Percentiles rank a stretch among this genome's conserved stretches.
phyloP scores from a whole-genome alignment of 2,797 vertebrate genomes.

The Taeniopygia guttata region DNA sequence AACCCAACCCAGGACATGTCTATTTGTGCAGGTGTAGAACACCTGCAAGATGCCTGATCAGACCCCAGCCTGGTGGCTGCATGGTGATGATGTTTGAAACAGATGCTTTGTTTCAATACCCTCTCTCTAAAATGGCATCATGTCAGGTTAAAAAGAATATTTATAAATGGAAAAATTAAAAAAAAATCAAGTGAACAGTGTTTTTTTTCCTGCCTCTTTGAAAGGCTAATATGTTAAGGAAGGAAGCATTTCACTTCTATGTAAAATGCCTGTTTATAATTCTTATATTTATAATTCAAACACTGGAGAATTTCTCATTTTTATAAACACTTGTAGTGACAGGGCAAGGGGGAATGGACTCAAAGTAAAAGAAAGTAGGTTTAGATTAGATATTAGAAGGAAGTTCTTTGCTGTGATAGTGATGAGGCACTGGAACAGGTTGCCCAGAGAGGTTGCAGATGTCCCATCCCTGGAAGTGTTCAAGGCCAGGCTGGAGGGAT shows the following conservation, averaged over 20 bases:
- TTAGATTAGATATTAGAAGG: not conserved
- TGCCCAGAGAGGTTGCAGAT: not conserved
- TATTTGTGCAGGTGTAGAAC: not conserved
- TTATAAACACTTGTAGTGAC: not conserved
- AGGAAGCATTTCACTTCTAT: not conserved
- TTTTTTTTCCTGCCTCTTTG: not conserved
- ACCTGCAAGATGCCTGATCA: not conserved
- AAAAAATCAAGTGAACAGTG: not conserved
- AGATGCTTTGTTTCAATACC: not conserved
- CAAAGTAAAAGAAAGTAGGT: not conserved
- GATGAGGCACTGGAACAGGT: not conserved
- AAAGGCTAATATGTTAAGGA: not conserved
- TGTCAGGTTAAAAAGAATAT: not conserved
- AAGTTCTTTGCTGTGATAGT: not conserved
- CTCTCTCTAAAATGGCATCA: not conserved
- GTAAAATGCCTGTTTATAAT: not conserved
- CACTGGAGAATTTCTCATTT: not conserved
- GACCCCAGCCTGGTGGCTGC: not conserved
- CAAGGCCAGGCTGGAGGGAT: not conserved
- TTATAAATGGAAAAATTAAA: not conserved
- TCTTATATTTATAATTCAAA: not conserved
- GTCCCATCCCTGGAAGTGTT: not conserved
- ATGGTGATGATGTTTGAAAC: not conserved
- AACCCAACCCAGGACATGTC: rapidly evolving
- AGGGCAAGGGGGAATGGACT: not conserved